A percentile compares a stretch with the other conserved stretches of the same genome.
Conservation (phyloP, 2,888 invertebrate species). For the Copidosoma aretas region DNA sequence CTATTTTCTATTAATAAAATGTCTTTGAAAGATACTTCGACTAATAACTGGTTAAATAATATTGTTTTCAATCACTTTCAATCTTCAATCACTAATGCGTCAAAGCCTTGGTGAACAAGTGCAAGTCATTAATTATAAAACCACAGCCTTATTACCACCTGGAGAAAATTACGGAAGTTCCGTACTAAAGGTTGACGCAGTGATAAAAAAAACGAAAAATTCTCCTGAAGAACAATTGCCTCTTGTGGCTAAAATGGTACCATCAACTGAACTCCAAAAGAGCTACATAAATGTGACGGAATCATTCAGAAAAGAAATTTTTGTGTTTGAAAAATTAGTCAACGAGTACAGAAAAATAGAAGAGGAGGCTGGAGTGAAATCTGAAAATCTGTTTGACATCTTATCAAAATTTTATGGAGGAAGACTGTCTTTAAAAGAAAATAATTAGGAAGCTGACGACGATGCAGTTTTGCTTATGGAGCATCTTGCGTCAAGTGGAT, state of each 20-base stretch:
- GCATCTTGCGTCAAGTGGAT: conserved; percentile 66
- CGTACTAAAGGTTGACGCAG: conserved; percentile 61
- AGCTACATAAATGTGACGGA: conserved; percentile 37
- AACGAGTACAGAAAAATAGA: conserved; percentile 60
- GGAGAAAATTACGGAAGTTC: conserved; percentile 72
- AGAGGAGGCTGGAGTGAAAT: not conserved
- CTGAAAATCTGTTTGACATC: conserved; percentile 58
- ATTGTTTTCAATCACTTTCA: conserved; percentile 19
- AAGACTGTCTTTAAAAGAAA: conserved; percentile 63
- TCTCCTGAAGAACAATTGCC: conserved; percentile 50
- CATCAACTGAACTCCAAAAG: not conserved
- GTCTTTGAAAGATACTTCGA: too few relatives aligned
- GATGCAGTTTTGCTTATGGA: conserved; percentile 68
- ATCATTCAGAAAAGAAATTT: conserved; percentile 68
- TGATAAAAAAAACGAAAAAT: conserved; percentile 13
- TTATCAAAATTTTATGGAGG: conserved; percentile 68
- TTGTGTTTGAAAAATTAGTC: conserved; percentile 65
- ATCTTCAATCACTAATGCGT: conserved; percentile 36
- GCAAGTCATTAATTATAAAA: conserved; percentile 44
- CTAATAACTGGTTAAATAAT: too few relatives aligned
- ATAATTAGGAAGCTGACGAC: conserved; percentile 63
- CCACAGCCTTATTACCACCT: conserved; percentile 55
- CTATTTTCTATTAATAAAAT: too few relatives aligned
- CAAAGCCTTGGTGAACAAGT: conserved; percentile 37
- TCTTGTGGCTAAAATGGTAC: conserved; percentile 67